Base-by-base conservation (phyloP, 2,888 invertebrate species). In the Archips xylosteana region DNA sequence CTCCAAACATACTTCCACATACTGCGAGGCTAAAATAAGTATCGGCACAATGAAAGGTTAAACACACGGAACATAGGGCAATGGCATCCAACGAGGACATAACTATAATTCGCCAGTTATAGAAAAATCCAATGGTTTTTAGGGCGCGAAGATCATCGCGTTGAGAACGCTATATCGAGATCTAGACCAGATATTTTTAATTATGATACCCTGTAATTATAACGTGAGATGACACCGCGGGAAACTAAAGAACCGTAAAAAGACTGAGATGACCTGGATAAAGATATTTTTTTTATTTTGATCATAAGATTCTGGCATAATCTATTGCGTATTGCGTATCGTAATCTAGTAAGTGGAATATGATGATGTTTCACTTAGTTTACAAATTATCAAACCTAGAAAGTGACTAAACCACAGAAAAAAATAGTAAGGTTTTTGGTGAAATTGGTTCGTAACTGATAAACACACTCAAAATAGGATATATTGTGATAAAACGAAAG, bases 71-170 rank as follows among this genome's bases (percentile, higher is more conserved):
- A 75, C 77, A 73, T 81, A 80, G 81, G 79, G 82, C 82, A 84
- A 81, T 78, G 81, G 77, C 80, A 82, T 77, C 51, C 67, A 87
- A 82, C 78, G 82, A 82, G 88, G 79, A 66, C 82, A 81, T 64
- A 57, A 34, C 15, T 23, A 12, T 42, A 39, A 68, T 59, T 78
- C 69, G 67, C 65, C 75, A 69, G 75, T 76, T 79, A 78, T 77
- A 83, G 83, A 82, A 78, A 78, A 83, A 81, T 81, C 79, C 76
- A 78, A 78, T 72, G 69, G 81, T 87, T 87, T 89, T 87, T 86
- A 84, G 87, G 84, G 81, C 87, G 85, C 83, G 77, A 86, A 89
- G 86, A 87, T 85, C 82, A 75, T 76, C 77, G 79, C 79, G 77
- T 79, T 82, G 83, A 78, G 79, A 83, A 82, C 75, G 75, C 76